Conservation (phyloP, 92 coral and sea anemone species). For the Palythoa grandiflora region DNA sequence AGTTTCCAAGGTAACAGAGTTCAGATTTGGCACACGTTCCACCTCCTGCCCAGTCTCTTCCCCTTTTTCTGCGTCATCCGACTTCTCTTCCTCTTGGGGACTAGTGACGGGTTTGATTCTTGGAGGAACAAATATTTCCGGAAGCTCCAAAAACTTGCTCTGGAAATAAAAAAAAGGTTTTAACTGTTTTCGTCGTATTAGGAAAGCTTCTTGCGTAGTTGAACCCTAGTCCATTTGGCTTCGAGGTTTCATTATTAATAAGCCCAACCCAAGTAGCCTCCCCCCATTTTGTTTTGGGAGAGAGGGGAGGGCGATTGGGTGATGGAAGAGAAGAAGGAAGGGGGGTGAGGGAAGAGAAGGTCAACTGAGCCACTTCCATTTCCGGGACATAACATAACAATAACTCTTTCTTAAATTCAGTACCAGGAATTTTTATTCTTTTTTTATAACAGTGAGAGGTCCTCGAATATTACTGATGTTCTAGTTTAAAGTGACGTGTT, state of each 20-base stretch:
- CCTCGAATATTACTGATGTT: too few relatives aligned
- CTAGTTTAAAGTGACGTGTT: not conserved
- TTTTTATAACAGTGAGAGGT: too few relatives aligned
- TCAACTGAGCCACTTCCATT: not conserved
- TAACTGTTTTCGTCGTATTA: too few relatives aligned
- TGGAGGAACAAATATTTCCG: conserved; percentile 87
- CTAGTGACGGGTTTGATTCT: conserved; percentile 68
- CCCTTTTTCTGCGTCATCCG: conserved; percentile 49
- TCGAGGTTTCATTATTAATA: too few relatives aligned
- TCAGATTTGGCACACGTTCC: conserved; percentile 55
- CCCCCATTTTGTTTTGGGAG: too few relatives aligned
- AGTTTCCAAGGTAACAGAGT: conserved; percentile 81
- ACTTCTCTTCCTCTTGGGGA: conserved; percentile 54
- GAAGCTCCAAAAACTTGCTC: conserved; percentile 85
- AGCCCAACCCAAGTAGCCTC: too few relatives aligned
- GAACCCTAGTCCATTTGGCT: not conserved
- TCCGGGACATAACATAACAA: too few relatives aligned
- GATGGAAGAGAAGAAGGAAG: too few relatives aligned
- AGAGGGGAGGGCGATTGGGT: not conserved
- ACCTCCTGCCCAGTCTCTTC: conserved; percentile 40
- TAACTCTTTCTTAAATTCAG: too few relatives aligned
- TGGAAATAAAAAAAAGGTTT: conserved; percentile 23
- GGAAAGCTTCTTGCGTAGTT: too few relatives aligned
- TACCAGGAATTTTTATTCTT: too few relatives aligned
- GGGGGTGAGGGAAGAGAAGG: too few relatives aligned